Conservation (phyloP, 2,797 vertebrate genomes). For the Helicolenus hilgendorfi region DNA sequence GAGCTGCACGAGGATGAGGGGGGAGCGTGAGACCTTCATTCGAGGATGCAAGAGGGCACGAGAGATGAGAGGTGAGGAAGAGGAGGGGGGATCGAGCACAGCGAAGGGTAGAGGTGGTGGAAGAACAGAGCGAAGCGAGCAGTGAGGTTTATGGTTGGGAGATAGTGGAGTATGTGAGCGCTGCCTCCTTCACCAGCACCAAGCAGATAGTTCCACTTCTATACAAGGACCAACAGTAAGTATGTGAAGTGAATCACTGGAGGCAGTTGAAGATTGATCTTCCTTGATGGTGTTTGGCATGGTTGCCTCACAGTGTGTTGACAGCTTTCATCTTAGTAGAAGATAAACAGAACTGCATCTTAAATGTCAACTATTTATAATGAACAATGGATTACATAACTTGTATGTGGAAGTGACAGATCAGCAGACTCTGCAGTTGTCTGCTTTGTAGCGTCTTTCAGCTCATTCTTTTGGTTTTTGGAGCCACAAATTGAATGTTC, state of each 20-base stretch:
- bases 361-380: background rate
- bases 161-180: background rate
- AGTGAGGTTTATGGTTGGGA: background rate
- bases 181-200: background rate
- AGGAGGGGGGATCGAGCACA: background rate
- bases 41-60: background rate
- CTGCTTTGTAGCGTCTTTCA: background rate
- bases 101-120: background rate
- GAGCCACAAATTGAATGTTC: background rate
- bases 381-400: background rate
- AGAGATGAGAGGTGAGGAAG: conserved; percentile 31
- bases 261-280: background rate
- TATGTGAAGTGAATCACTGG: background rate
- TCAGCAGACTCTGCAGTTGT: background rate
- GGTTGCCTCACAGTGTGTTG: conserved; percentile 9
- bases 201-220: background rate
- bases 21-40: background rate
- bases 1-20: background rate
- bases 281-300: background rate
- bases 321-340: conserved; percentile 32
- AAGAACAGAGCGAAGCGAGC: background rate
- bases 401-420: background rate
- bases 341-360: background rate
- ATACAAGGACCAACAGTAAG: background rate
- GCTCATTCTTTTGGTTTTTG: background rate